phyloP scores from a whole-genome alignment of 2,888 invertebrate genomes.

The Cosmia trapezina region DNA sequence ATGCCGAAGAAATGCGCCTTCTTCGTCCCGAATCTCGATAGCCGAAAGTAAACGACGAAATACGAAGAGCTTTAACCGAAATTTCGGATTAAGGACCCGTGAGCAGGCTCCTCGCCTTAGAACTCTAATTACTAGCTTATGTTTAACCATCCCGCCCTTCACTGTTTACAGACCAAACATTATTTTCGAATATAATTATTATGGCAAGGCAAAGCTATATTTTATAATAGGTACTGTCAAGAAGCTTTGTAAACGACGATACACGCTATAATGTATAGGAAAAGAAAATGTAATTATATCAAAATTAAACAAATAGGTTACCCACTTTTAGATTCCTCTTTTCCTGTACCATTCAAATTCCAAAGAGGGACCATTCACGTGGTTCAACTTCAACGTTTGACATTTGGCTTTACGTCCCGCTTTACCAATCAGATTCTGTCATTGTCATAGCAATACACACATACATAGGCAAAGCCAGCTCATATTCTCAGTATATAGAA shows the following conservation, averaged over 20 bases:
- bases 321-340: not conserved
- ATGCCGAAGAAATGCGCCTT: slow-evolving; percentile 7
- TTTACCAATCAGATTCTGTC: slow-evolving; percentile 29
- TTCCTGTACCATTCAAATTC: slow-evolving; percentile 1
- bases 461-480: not conserved
- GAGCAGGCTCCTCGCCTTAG: slow-evolving; percentile 33
- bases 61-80: slow-evolving; percentile 30
- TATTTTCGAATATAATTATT: slow-evolving; percentile 51
- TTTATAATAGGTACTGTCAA: slow-evolving; percentile 41
- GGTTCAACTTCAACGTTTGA: not conserved
- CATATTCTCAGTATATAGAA: not conserved
- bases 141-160: slow-evolving; percentile 42
- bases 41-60: slow-evolving; percentile 35
- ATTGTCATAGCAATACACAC: slow-evolving; percentile 5
- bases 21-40: slow-evolving; percentile 1
- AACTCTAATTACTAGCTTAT: slow-evolving; percentile 58
- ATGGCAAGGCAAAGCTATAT: slow-evolving; percentile 26
- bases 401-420: not conserved
- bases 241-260: slow-evolving; percentile 5
- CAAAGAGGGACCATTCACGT: not conserved
- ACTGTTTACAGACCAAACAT: slow-evolving; percentile 53
- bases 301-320: not conserved
- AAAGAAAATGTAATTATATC: slow-evolving; percentile 14
- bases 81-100: slow-evolving; percentile 47
- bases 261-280: slow-evolving; percentile 1